Percentiles rank a stretch among this genome's conserved stretches.
These are phyloP conservation scores for Enteromius fasciolatus DNA, from an alignment of 2,797 vertebrate genomes.

Conservation along the genomic window DNA sequence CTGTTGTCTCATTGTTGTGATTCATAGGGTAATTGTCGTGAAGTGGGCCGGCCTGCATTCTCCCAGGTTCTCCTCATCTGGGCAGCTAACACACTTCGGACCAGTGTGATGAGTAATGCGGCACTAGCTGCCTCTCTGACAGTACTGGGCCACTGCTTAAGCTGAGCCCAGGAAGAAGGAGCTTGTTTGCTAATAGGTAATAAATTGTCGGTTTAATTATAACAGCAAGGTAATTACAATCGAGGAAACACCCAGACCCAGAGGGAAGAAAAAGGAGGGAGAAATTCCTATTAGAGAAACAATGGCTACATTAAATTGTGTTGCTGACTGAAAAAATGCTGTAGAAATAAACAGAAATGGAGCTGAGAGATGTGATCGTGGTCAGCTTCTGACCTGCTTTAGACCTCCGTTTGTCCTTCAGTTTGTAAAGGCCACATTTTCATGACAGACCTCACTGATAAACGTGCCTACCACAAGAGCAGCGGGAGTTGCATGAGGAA, in stretches of 20 bases:
- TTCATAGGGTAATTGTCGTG: slow-evolving; percentile 31
- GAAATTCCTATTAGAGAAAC: slow-evolving; percentile 59
- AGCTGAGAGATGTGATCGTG: slow-evolving; percentile 22
- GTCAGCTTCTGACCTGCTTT: slow-evolving; percentile 31
- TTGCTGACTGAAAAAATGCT: slow-evolving; percentile 24
- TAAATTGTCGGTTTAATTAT: slow-evolving; percentile 67
- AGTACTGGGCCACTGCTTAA: slow-evolving; percentile 72
- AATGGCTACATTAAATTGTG: slow-evolving; percentile 51
- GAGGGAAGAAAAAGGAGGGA: slow-evolving; percentile 47
- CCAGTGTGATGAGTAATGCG: slow-evolving; percentile 64
- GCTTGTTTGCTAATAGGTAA: slow-evolving; percentile 64
- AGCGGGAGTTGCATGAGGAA: not conserved
- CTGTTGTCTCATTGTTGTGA: slow-evolving; percentile 33
- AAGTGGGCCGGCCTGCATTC: slow-evolving; percentile 44
- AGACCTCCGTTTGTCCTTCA: slow-evolving; percentile 23
- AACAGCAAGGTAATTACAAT: slow-evolving; percentile 65
- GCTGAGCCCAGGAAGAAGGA: slow-evolving; percentile 41
- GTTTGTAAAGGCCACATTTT: slow-evolving; percentile 4
- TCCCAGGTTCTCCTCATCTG: slow-evolving; percentile 49
- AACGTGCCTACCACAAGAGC: not conserved
- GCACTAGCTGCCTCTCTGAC: slow-evolving; percentile 65
- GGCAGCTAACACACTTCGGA: slow-evolving; percentile 49
- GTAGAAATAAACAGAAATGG: slow-evolving; percentile 3
- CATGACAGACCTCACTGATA: slow-evolving; percentile 3
- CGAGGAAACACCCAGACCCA: slow-evolving; percentile 57